Percentiles rank a stretch among this genome's conserved stretches.
Conservation (phyloP, 2,797 vertebrate species). For the Coregonus ussuriensis region DNA sequence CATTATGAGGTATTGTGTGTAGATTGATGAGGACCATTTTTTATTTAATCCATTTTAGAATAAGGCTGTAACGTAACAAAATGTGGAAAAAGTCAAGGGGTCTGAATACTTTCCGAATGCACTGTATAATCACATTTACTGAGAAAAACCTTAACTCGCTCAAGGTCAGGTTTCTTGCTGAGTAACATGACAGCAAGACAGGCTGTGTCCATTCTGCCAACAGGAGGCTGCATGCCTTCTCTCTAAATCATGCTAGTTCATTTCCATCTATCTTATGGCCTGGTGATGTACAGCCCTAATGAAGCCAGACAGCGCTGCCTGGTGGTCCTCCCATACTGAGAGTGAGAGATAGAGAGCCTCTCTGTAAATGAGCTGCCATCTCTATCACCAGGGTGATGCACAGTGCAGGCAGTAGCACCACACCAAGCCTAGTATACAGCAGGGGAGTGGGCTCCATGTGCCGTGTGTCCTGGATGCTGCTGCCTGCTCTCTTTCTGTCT, state of each 20-base stretch:
- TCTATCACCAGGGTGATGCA: conserved; percentile 18
- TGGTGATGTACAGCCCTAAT: conserved; percentile 18
- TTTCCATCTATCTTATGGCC: conserved; percentile 10
- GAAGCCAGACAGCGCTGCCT: background rate
- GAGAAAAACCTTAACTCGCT: conserved; percentile 3
- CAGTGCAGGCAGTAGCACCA: background rate
- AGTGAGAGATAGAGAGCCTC: conserved; percentile 31
- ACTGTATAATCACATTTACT: background rate
- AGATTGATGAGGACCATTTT: too few relatives aligned
- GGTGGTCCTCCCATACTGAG: background rate
- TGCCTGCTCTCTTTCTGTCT: conserved; percentile 19
- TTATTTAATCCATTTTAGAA: too few relatives aligned
- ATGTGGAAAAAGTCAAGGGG: too few relatives aligned
- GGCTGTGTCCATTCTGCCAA: background rate
- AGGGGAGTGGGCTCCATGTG: background rate
- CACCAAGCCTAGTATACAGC: background rate
- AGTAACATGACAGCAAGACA: background rate
- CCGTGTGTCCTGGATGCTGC: conserved; percentile 39
- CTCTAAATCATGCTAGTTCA: conserved; percentile 14
- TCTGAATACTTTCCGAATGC: too few relatives aligned
- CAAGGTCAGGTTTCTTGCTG: conserved; percentile 1
- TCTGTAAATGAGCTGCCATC: conserved; percentile 26
- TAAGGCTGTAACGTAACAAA: too few relatives aligned
- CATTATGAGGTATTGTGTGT: too few relatives aligned
- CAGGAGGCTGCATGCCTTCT: background rate